These are phyloP conservation scores for Lemur catta DNA, from an alignment of 2,797 vertebrate genomes.

Conservation along the genomic window DNA sequence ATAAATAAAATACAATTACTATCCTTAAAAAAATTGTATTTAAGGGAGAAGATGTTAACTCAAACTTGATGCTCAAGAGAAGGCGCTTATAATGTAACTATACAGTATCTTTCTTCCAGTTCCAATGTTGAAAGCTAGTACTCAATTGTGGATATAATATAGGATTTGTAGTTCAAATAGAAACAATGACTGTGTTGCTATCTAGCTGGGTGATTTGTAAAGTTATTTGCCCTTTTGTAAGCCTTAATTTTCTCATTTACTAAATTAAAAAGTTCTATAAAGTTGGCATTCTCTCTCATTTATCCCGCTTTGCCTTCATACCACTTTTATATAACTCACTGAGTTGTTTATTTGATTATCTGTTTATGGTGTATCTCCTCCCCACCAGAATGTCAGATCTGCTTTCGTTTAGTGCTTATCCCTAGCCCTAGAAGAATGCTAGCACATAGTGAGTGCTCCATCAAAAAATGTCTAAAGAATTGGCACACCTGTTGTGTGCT, in stretches of 20 bases:
- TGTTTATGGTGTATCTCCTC: background rate
- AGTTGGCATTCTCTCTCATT: background rate
- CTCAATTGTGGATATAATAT: background rate
- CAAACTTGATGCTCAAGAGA: background rate
- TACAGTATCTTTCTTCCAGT: background rate
- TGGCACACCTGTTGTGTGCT: background rate
- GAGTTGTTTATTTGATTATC: background rate
- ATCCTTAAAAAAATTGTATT: background rate
- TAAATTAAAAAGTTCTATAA: background rate
- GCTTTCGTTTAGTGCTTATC: background rate
- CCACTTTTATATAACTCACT: background rate
- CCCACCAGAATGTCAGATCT: background rate
- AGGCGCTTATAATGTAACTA: background rate
- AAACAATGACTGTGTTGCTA: background rate
- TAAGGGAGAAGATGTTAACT: background rate
- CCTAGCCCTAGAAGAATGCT: background rate
- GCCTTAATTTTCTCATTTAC: background rate
- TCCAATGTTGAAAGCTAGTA: background rate
- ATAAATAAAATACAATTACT: background rate
- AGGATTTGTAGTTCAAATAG: background rate
- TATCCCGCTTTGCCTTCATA: background rate
- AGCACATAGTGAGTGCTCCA: background rate
- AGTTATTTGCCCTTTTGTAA: background rate
- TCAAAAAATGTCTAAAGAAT: background rate
- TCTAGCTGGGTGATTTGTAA: background rate